Percentiles rank a stretch among this genome's conserved stretches.
These are phyloP conservation scores for Cinclus cinclus DNA, from an alignment of 2,113 vertebrate species.

Conservation along the genomic window DNA sequence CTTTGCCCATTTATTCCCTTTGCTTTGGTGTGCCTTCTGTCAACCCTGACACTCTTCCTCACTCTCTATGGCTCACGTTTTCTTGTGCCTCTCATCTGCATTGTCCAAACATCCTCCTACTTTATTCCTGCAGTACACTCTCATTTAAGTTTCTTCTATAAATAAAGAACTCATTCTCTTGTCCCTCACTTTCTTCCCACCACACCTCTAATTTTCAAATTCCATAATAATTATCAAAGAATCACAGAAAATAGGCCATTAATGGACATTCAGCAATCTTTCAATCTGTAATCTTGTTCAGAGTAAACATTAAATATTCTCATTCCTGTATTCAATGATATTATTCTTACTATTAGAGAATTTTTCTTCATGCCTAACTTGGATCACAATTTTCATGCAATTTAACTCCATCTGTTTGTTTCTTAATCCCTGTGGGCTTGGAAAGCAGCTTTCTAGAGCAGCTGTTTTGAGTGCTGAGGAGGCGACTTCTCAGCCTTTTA, in stretches of 20 bases:
- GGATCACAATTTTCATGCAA: background rate
- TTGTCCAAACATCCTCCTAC: background rate
- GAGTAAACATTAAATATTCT: background rate
- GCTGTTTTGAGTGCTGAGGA: background rate
- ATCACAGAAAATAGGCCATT: background rate
- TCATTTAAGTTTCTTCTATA: background rate
- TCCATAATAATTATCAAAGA: background rate
- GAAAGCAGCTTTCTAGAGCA: slow-evolving; percentile 4
- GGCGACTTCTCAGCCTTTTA: background rate
- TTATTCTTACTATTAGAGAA: background rate
- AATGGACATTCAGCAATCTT: background rate
- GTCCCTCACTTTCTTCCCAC: background rate
- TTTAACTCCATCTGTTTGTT: slow-evolving; percentile 13
- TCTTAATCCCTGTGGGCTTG: background rate
- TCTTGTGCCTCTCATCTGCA: background rate
- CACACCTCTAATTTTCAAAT: background rate
- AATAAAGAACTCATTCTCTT: background rate
- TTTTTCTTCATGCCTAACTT: background rate
- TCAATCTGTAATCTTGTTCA: background rate
- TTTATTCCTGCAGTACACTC: background rate
- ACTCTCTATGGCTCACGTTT: background rate
- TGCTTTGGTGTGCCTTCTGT: background rate
- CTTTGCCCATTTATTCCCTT: background rate
- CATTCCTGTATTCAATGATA: background rate
- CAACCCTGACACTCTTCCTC: background rate